Base-by-base conservation (phyloP, 2,888 invertebrate genomes). In the Chymomyza amoena region DNA sequence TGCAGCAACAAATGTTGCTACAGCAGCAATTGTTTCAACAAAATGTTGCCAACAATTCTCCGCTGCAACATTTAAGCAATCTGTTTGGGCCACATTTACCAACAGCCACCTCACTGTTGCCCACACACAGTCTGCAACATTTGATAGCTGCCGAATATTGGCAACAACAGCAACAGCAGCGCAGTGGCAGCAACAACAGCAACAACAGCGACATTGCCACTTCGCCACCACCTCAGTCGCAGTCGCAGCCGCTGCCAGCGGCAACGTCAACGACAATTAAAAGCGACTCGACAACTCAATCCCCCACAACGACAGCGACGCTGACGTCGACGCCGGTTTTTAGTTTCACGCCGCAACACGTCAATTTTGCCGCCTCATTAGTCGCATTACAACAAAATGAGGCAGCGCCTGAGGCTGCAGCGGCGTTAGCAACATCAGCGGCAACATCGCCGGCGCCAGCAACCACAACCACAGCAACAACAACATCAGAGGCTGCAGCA, bases 21-120 rank as follows among this genome's bases (percentile, higher is more conserved):
- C 80, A 80, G 28, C 79, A 75, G 64, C 69, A 54, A 62, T 65
- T 88, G 64, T 69, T 79, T 66, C 89, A 90, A 73, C 88, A 84
- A 72, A 82, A 84, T 80, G 84, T 80, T 62, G 82, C 64, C 39
- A 73, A 64, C 70, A 86, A 76, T 18, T 82, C 91, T 18, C 91
- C 90, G 2, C 74, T 91, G 80, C 91, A 91, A 77, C 91, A 91
- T 72, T 82, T 91, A 59, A 91, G 87, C 81, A 90, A 91, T 84
- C 76, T 91, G 66, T 91, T 91, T 75, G 90, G 91, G 50, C 86
- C 90, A 62, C 84, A 85, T 75, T 78, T 81, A 77, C 64, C 66
- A 20, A 2, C 75, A 25, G 56, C 64, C 66, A 64, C 72, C 39
- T 61, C 70, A 51, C 68, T 73, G 39, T 6, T 52, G 16, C 87